Evolutionary conservation across 2,113 vertebrate species (phyloP).

Genomic region (Albula goreensis): DNA sequence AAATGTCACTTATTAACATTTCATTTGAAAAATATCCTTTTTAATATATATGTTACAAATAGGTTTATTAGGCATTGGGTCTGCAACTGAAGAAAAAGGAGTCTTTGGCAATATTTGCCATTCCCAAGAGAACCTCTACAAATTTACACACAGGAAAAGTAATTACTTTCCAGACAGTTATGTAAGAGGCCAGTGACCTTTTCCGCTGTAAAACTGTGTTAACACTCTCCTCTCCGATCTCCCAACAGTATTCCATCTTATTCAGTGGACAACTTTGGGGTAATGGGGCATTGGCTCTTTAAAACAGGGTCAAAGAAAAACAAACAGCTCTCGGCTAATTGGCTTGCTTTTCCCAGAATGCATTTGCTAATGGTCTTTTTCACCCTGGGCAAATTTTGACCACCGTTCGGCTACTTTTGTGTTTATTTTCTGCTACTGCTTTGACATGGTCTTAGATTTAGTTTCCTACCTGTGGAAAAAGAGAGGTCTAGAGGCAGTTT

Average conservation of each 20-base stretch:
- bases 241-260: neutral
- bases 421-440: neutral
- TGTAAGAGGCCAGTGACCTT: neutral
- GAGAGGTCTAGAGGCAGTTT: neutral
- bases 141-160: constrained; percentile 1
- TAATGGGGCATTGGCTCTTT: neutral
- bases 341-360: neutral
- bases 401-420: neutral
- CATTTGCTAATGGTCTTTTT: neutral
- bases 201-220: neutral
- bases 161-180: neutral
- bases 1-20: too few relatives aligned
- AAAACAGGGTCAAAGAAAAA: neutral
- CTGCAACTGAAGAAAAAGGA: neutral
- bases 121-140: neutral
- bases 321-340: neutral
- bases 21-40: too few relatives aligned
- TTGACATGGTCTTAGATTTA: neutral
- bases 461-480: neutral
- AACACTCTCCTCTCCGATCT: neutral
- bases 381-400: neutral
- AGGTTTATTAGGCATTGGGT: too few relatives aligned
- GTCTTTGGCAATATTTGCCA: neutral
- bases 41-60: too few relatives aligned
- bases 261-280: neutral